These are phyloP conservation scores for Australoheros facetus DNA, from an alignment of 2,797 vertebrate genomes.

Conservation along the genomic window DNA sequence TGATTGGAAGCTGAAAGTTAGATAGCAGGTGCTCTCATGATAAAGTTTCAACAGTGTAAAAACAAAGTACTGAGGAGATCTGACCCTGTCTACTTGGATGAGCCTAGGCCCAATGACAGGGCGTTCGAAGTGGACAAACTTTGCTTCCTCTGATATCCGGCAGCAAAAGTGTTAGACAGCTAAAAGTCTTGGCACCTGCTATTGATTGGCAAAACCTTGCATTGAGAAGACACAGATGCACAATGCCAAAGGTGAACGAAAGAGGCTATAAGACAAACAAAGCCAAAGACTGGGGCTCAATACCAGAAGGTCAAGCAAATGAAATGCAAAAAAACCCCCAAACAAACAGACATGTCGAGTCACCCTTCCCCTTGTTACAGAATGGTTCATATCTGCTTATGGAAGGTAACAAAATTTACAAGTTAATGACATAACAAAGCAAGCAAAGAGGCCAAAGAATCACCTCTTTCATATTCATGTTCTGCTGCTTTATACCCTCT, in stretches of 20 bases:
- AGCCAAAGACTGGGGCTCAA: slow-evolving; percentile 27
- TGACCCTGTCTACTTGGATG: neutral
- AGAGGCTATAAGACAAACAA: slow-evolving; percentile 4
- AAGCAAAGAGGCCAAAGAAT: slow-evolving; percentile 72
- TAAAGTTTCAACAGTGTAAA: neutral
- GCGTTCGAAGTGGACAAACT: neutral
- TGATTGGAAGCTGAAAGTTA: neutral
- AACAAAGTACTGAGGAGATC: neutral
- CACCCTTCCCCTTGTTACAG: slow-evolving; percentile 53
- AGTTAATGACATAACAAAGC: slow-evolving; percentile 79
- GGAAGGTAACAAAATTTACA: slow-evolving; percentile 74
- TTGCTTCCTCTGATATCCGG: too few species aligned
- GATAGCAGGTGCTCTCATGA: neutral
- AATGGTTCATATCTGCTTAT: slow-evolving; percentile 69
- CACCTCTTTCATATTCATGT: slow-evolving; percentile 79
- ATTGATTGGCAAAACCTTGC: slow-evolving; percentile 4
- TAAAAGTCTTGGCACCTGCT: neutral
- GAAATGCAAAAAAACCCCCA: slow-evolving; percentile 45
- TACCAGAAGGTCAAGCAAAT: slow-evolving; percentile 64
- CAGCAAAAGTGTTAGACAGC: neutral
- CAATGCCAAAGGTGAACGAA: neutral
- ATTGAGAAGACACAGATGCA: neutral
- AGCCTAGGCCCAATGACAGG: neutral
- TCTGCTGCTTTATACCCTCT: slow-evolving; percentile 50
- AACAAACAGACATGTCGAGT: slow-evolving; percentile 44